Evolutionary conservation across 2,113 vertebrate species (phyloP).

Genomic region (human): GRCh38 chr20:42861001-42861500

Average conservation of each 20-base stretch:
- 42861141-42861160: too few species aligned
- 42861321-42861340: not conserved
- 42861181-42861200: not conserved
- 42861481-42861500: not conserved
- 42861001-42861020: not conserved
- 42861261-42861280: not conserved
- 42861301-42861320: not conserved
- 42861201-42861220: not conserved
- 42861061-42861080: not conserved
- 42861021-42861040: not conserved
- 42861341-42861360: not conserved
- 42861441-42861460: not conserved
- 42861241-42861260: not conserved
- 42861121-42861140: not conserved
- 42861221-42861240: not conserved
- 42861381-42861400: not conserved
- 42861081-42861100: not conserved
- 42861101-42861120: too few species aligned
- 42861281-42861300: not conserved
- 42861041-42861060: not conserved
- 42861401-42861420: conserved; percentile 15
- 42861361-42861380: not conserved
- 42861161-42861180: too few species aligned
- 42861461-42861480: not conserved
- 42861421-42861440: not conserved